phyloP scores from a whole-genome alignment of 2,888 invertebrate species.

The Exephanes ischioxanthus region DNA sequence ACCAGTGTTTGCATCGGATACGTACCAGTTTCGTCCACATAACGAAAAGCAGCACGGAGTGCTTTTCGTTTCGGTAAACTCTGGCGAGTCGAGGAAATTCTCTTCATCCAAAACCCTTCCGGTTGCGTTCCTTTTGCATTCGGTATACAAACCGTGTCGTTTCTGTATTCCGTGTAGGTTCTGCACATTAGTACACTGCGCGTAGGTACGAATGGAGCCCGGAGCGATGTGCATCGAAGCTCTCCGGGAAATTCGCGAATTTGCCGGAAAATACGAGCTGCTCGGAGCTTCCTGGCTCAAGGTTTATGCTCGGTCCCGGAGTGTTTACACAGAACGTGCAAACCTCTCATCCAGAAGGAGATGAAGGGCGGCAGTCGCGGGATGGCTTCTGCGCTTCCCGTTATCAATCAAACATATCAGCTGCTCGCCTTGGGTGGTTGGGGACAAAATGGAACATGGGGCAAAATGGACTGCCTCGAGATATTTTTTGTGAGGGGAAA shows the following conservation, averaged over 20 bases:
- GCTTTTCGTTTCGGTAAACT: slow-evolving; percentile 11
- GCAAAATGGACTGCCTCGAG: too few relatives aligned
- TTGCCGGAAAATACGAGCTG: slow-evolving; percentile 26
- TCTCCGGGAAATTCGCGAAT: slow-evolving; percentile 24
- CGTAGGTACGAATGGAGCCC: not conserved
- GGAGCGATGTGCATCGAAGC: slow-evolving; percentile 6
- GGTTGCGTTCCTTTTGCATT: not conserved
- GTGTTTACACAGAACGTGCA: slow-evolving; percentile 33
- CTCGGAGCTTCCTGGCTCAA: slow-evolving; percentile 3
- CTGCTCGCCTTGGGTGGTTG: too few relatives aligned
- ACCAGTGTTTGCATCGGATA: slow-evolving; percentile 16
- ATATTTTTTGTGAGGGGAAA: too few relatives aligned
- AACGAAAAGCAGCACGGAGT: not conserved
- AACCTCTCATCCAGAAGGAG: not conserved
- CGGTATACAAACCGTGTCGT: not conserved
- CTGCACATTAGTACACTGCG: not conserved
- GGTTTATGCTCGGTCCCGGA: slow-evolving; percentile 26
- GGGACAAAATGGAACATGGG: too few relatives aligned
- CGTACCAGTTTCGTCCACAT: not conserved
- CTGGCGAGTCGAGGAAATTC: not conserved
- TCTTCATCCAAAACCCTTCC: not conserved
- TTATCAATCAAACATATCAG: slow-evolving; percentile 6
- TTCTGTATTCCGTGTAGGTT: not conserved
- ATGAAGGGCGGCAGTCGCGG: not conserved
- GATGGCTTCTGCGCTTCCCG: not conserved